Conservation (phyloP, 2,113 vertebrate genomes). For the Thamnaconus septentrionalis region DNA sequence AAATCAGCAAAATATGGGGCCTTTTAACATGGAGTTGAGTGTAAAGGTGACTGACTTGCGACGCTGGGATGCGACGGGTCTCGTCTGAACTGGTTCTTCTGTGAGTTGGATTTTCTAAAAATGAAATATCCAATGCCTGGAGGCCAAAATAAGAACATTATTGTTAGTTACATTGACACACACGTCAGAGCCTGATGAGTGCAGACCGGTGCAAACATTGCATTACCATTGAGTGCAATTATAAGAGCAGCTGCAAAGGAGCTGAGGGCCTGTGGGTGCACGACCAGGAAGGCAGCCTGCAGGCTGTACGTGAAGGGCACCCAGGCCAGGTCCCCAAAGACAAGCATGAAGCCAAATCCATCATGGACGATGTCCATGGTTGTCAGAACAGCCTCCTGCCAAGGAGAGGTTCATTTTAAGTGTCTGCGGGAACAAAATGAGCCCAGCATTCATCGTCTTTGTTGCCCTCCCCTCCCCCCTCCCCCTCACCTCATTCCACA, state of each 20-base stretch:
- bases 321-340: conserved; percentile 88
- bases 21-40: too few relatives aligned
- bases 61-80: conserved; percentile 83
- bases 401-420: not conserved
- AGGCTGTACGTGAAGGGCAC: conserved; percentile 89
- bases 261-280: conserved; percentile 81
- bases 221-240: conserved; percentile 80
- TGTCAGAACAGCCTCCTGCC: conserved; percentile 85
- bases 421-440: not conserved
- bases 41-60: conserved; percentile 68
- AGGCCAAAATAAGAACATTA: conserved; percentile 5
- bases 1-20: too few relatives aligned
- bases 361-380: conserved; percentile 92
- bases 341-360: conserved; percentile 92
- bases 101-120: conserved; percentile 88
- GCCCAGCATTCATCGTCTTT: not conserved
- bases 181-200: not conserved
- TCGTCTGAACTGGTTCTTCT: conserved; percentile 89
- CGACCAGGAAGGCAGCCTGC: conserved; percentile 84
- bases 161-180: not conserved
- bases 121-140: conserved; percentile 85
- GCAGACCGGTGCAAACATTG: too few relatives aligned
- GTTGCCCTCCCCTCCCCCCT: not conserved
- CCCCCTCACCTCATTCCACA: conserved; percentile 84
- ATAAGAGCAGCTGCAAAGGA: conserved; percentile 66